Conservation (phyloP, 2,888 invertebrate genomes). For the Eretmocerus hayati region DNA sequence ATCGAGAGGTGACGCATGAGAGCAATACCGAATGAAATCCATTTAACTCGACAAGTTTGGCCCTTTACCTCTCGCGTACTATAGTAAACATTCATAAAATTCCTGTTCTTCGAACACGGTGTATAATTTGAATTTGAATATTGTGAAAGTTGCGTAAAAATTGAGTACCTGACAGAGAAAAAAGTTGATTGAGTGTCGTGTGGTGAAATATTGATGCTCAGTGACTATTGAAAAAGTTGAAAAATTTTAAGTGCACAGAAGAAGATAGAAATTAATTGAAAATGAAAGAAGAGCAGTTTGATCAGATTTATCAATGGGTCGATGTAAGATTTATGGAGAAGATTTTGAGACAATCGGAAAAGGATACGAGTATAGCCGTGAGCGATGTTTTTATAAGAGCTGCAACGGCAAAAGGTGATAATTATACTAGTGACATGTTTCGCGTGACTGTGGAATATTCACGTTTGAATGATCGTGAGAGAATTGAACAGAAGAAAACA, state of each 20-base stretch:
- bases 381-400: constrained; percentile 31
- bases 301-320: no score
- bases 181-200: no score
- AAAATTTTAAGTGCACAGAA: no score
- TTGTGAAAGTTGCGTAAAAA: no score
- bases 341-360: constrained; percentile 31
- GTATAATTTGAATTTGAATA: no score
- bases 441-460: constrained; percentile 30
- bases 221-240: neutral
- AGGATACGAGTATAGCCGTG: constrained; percentile 32
- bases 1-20: neutral
- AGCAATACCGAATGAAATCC: neutral
- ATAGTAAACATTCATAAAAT: no score
- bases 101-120: no score
- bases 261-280: no score
- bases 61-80: no score
- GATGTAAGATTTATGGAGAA: constrained; percentile 30
- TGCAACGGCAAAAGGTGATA: constrained; percentile 41
- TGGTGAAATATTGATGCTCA: neutral
- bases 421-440: constrained; percentile 43
- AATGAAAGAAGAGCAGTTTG: no score
- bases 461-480: constrained; percentile 14
- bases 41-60: no score
- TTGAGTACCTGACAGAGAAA: no score
- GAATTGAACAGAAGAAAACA: constrained; percentile 28